These are phyloP conservation scores for Drosophila lacicola DNA, from an alignment of 2,888 invertebrate species.

Conservation along the genomic window DNA sequence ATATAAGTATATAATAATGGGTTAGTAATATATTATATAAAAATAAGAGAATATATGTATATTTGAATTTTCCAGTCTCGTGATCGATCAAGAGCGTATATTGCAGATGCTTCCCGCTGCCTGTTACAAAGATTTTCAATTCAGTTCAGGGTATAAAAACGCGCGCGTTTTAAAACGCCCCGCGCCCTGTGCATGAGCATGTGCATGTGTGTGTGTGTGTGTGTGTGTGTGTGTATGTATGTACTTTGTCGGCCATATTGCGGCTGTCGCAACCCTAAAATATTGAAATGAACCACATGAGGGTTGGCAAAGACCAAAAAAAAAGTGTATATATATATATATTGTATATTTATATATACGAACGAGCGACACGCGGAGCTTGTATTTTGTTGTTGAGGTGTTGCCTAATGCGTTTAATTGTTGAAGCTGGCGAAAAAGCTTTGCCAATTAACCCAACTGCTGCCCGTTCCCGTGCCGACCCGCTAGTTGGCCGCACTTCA, in stretches of 20 bases:
- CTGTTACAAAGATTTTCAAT: too few relatives aligned
- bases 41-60: too few relatives aligned
- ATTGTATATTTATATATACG: too few relatives aligned
- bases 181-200: constrained; percentile 6
- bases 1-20: too few relatives aligned
- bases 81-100: too few relatives aligned
- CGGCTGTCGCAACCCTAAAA: constrained; percentile 59
- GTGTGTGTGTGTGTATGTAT: constrained; percentile 20
- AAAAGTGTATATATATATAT: neutral
- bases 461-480: neutral
- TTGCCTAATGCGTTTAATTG: constrained; percentile 77
- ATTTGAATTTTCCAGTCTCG: too few relatives aligned
- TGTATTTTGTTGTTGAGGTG: constrained; percentile 60
- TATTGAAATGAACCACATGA: constrained; percentile 22
- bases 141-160: constrained; percentile 31
- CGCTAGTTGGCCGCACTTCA: constrained; percentile 14
- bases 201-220: constrained; percentile 8
- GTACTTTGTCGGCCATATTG: constrained; percentile 73
- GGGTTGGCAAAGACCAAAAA: constrained; percentile 21
- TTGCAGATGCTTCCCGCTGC: too few relatives aligned
- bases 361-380: neutral
- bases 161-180: constrained; percentile 73
- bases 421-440: constrained; percentile 36
- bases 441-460: constrained; percentile 58
- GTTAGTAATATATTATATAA: too few relatives aligned